Conservation (phyloP, 1,140 invertebrate genomes). For the Bombus pyrosoma region DNA sequence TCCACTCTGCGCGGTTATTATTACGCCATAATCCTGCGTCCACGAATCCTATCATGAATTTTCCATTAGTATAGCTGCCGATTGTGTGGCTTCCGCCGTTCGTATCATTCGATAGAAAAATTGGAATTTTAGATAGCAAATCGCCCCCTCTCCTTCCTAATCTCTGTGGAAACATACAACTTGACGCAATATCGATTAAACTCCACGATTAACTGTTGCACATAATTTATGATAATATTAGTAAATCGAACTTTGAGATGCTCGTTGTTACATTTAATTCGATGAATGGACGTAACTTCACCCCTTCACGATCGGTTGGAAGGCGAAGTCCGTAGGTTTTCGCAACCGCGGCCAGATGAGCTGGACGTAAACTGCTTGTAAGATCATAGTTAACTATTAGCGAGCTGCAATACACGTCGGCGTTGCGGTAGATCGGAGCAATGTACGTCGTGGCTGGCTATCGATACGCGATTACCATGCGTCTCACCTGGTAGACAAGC, state of each 20-base stretch:
- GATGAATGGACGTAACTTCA: neutral
- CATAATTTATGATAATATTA: too few species aligned
- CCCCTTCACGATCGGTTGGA: neutral
- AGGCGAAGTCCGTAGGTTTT: conserved; percentile 6
- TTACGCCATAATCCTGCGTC: neutral
- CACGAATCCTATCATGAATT: too few species aligned
- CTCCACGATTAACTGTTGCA: too few species aligned
- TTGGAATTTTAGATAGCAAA: neutral
- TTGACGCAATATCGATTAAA: neutral
- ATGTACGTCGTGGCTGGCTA: conserved; percentile 22
- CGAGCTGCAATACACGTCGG: conserved; percentile 17
- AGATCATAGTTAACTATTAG: conserved; percentile 55
- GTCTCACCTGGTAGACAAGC: conserved; percentile 24
- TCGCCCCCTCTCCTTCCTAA: neutral
- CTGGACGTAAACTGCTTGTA: conserved; percentile 44
- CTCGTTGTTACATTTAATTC: too few species aligned
- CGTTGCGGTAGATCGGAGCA: conserved; percentile 26
- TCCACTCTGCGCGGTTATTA: conserved; percentile 3
- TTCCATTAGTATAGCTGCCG: too few species aligned
- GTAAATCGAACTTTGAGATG: too few species aligned
- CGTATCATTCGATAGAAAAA: accelerated
- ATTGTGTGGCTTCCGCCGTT: neutral
- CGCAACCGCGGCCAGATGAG: conserved; percentile 24
- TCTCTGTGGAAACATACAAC: neutral
- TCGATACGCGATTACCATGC: conserved; percentile 28